Evolutionary conservation across 2,113 vertebrate species (phyloP).

Genomic region (Pluvianellus socialis): DNA sequence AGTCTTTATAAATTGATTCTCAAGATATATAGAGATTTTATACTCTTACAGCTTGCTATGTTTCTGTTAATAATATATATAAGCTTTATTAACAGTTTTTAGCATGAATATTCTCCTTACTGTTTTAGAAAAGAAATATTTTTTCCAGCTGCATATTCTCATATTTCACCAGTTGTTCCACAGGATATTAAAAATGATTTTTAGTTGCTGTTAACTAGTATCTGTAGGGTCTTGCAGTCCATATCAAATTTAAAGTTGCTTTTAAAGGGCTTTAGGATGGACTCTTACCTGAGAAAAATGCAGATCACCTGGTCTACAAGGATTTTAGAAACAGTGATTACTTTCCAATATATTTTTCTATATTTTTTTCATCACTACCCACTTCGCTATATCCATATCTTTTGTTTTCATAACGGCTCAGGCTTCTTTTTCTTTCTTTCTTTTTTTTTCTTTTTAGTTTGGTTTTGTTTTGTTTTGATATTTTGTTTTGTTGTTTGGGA

Average conservation of each 20-base stretch:
- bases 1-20: not conserved
- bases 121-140: not conserved
- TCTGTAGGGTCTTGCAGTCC: not conserved
- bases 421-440: not conserved
- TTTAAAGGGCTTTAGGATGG: not conserved
- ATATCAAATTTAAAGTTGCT: not conserved
- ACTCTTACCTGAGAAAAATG: not conserved
- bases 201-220: not conserved
- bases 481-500: too few relatives aligned
- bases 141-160: not conserved
- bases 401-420: not conserved
- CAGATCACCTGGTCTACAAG: not conserved
- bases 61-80: not conserved
- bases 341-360: not conserved
- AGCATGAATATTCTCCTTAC: not conserved
- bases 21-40: not conserved
- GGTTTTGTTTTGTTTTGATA: not conserved
- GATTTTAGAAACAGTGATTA: not conserved
- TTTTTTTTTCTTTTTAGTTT: not conserved
- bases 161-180: not conserved
- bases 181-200: not conserved
- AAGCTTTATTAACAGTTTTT: not conserved
- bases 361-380: not conserved
- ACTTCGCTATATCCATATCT: not conserved
- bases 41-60: not conserved